phyloP scores from a whole-genome alignment of 2,797 vertebrate genomes.

The Xiphophorus birchmanni region DNA sequence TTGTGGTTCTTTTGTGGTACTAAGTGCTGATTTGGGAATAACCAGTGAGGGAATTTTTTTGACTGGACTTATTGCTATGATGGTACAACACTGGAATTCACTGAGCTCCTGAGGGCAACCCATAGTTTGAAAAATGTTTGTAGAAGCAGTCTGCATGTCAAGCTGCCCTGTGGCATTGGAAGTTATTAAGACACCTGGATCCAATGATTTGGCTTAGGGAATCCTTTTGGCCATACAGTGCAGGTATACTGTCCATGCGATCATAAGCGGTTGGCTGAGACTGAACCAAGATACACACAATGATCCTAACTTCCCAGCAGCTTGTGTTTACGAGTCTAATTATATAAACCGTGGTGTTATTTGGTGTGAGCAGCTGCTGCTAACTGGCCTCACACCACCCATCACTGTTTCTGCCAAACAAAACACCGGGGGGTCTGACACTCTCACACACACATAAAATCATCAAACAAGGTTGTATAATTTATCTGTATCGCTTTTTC shows the following conservation, averaged over 20 bases:
- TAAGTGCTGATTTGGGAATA: neutral
- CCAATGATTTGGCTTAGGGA: neutral
- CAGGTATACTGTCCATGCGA: neutral
- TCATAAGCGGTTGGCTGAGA: neutral
- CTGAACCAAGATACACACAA: slow-evolving; percentile 3
- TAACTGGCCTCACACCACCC: slow-evolving; percentile 50
- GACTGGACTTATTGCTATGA: neutral
- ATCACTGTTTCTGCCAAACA: slow-evolving; percentile 42
- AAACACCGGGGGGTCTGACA: slow-evolving; percentile 29
- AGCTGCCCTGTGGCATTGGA: neutral
- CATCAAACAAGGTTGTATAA: slow-evolving; percentile 51
- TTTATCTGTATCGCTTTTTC: slow-evolving; percentile 13
- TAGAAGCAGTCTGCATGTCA: neutral
- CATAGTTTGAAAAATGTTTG: neutral
- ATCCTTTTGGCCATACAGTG: neutral
- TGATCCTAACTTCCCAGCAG: slow-evolving; percentile 9
- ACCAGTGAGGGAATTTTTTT: neutral
- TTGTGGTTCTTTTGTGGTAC: neutral
- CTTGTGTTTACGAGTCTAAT: slow-evolving; percentile 41
- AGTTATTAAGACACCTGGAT: neutral
- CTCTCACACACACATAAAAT: slow-evolving; percentile 14
- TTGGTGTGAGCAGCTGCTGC: slow-evolving; percentile 52
- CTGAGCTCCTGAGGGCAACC: neutral
- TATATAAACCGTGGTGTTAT: slow-evolving; percentile 53
- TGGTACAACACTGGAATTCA: neutral